Conservation (phyloP, 2,113 vertebrate species). For the Mastomys natalensis region DNA sequence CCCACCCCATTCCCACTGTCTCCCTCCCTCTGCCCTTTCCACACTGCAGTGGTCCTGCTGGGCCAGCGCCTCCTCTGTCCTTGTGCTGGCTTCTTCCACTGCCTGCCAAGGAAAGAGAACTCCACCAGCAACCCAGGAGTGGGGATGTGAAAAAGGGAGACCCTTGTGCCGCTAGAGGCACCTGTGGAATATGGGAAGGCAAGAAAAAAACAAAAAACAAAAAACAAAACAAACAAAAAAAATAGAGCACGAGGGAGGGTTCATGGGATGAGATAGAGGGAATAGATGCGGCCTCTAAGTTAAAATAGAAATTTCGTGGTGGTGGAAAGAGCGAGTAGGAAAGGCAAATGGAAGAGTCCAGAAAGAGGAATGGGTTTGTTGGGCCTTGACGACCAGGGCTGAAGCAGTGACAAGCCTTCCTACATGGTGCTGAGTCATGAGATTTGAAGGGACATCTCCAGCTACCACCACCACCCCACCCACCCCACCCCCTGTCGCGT, state of each 20-base stretch:
- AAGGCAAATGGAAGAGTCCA: not conserved
- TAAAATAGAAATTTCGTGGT: not conserved
- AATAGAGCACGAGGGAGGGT: not conserved
- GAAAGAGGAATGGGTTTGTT: not conserved
- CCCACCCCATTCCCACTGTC: not conserved
- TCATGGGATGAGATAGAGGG: not conserved
- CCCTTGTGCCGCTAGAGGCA: not conserved
- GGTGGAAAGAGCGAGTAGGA: not conserved
- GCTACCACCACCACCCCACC: not conserved
- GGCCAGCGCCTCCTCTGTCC: not conserved
- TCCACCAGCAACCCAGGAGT: not conserved
- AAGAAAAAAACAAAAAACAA: not conserved
- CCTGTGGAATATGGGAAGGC: slow-evolving; percentile 48
- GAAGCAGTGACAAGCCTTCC: slow-evolving; percentile 16
- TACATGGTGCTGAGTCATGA: slow-evolving; percentile 81
- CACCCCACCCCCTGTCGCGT: not conserved
- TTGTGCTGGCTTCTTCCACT: not conserved
- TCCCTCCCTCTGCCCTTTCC: not conserved
- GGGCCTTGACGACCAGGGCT: not conserved
- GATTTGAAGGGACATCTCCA: slow-evolving; percentile 63
- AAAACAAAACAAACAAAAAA: not conserved
- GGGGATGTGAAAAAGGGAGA: not conserved
- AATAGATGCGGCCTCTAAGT: not conserved
- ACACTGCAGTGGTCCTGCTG: not conserved
- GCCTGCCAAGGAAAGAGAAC: not conserved